These are phyloP conservation scores for Rhagonycha lutea DNA, from an alignment of 2,888 invertebrate species.

Conservation along the genomic window DNA sequence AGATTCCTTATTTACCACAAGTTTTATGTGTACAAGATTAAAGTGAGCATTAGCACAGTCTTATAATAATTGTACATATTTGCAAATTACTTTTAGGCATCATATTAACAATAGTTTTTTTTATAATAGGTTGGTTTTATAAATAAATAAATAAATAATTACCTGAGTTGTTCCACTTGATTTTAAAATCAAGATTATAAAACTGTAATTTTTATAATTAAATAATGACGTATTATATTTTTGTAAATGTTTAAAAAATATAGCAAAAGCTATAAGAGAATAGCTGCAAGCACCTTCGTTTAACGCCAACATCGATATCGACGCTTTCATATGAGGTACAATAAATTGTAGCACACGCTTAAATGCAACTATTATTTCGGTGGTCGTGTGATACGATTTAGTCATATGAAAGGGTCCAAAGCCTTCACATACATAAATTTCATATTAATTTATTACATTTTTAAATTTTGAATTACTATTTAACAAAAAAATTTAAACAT, in stretches of 20 bases:
- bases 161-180: background rate
- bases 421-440: background rate
- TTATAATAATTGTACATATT: constrained; percentile 16
- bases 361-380: background rate
- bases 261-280: constrained; percentile 1
- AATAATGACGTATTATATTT: background rate
- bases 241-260: constrained; percentile 1
- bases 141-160: background rate
- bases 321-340: background rate
- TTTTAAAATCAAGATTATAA: background rate
- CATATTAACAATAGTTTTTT: constrained; percentile 3
- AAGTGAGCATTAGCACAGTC: constrained; percentile 1
- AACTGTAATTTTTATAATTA: background rate
- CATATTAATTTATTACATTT: background rate
- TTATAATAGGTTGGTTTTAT: background rate
- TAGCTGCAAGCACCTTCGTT: background rate
- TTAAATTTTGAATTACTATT: background rate
- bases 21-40: background rate
- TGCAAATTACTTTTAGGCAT: constrained; percentile 4
- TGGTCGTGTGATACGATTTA: background rate
- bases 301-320: background rate
- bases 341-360: background rate
- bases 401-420: background rate
- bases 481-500: background rate
- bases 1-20: background rate